Evolutionary conservation across 1,140 invertebrate species (phyloP).

Genomic region (Drosophila mayri): DNA sequence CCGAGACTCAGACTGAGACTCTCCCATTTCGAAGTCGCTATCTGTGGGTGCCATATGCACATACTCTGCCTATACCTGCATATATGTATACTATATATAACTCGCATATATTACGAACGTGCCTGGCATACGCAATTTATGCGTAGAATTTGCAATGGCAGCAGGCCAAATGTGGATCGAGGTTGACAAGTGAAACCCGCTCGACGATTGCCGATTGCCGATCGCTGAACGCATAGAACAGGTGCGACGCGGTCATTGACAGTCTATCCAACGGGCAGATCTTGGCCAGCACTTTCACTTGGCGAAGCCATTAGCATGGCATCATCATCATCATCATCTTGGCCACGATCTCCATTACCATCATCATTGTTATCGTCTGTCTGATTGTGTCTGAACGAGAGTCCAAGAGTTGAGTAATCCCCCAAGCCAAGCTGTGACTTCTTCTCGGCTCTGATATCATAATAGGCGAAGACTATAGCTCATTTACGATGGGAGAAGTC

Average conservation of each 20-base stretch:
- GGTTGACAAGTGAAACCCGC: conserved; percentile 69
- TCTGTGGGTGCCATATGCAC: conserved; percentile 36
- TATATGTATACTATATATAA: neutral
- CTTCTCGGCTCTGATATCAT: conserved; percentile 1
- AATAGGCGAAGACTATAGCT: conserved; percentile 2
- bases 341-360: conserved; percentile 8
- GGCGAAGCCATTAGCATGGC: conserved; percentile 34
- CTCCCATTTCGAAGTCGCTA: conserved; percentile 9
- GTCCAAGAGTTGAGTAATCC: conserved; percentile 19
- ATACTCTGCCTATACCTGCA: neutral
- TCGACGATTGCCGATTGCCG: conserved; percentile 9
- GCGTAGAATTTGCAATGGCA: conserved; percentile 62
- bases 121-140: conserved; percentile 63
- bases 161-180: conserved; percentile 61
- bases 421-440: neutral
- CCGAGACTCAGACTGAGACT: neutral
- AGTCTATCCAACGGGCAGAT: conserved; percentile 3
- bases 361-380: conserved; percentile 21
- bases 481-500: neutral
- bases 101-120: conserved; percentile 25
- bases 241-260: conserved; percentile 32
- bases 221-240: conserved; percentile 14
- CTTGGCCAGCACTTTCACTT: conserved; percentile 33
- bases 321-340: conserved; percentile 21
- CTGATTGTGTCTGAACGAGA: conserved; percentile 2